phyloP scores from a whole-genome alignment of 2,113 vertebrate species.

The Indri indri region DNA sequence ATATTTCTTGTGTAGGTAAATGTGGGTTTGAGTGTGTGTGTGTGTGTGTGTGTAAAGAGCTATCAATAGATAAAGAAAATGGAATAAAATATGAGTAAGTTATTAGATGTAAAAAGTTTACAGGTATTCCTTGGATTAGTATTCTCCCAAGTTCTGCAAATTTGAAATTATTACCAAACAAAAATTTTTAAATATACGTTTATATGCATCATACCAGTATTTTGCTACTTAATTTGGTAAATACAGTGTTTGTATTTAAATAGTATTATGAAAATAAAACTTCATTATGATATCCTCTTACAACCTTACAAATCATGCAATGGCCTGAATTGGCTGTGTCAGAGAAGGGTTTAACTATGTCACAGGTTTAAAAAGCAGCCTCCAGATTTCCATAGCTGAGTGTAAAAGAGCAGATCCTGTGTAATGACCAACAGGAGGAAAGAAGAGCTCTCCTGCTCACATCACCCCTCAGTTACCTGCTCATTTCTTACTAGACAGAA shows the following conservation, averaged over 20 bases:
- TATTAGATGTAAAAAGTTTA: not conserved
- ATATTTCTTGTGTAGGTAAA: not conserved
- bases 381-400: not conserved
- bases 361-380: conserved; percentile 1
- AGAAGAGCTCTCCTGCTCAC: not conserved
- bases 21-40: not conserved
- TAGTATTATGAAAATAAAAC: not conserved
- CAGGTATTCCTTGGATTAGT: not conserved
- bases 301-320: not conserved
- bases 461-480: not conserved
- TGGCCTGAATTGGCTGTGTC: not conserved
- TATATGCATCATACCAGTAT: not conserved
- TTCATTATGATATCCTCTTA: not conserved
- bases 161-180: not conserved
- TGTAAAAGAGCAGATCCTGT: not conserved
- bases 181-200: not conserved
- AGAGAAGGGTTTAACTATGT: not conserved
- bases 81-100: not conserved
- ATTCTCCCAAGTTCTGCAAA: not conserved
- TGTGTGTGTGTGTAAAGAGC: not conserved
- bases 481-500: not conserved
- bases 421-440: not conserved
- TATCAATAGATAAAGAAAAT: not conserved
- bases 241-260: not conserved
- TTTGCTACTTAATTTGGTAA: conserved; percentile 28